Percentiles rank a stretch among this genome's conserved stretches.
These are phyloP conservation scores for Chlamydotis undulata DNA, from an alignment of 2,113 vertebrate species.

Conservation along the genomic window DNA sequence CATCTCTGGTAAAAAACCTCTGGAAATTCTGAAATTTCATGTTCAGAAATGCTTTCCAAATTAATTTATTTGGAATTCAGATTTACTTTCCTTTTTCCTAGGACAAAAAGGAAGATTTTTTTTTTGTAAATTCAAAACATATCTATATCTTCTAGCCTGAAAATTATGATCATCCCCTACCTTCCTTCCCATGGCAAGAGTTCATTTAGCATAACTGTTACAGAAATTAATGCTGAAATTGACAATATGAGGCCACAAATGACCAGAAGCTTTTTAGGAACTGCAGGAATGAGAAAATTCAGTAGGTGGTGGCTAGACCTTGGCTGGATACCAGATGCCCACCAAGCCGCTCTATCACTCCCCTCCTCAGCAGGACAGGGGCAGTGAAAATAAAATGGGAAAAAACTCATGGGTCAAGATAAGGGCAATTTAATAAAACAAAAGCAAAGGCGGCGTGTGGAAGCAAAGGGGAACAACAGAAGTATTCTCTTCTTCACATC, in stretches of 20 bases:
- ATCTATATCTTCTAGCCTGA: neutral
- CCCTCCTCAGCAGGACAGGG: neutral
- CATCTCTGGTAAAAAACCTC: neutral
- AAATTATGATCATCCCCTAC: neutral
- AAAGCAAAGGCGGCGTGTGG: accelerated
- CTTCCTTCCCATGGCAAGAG: neutral
- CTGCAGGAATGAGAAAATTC: neutral
- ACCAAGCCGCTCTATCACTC: neutral
- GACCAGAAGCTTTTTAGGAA: neutral
- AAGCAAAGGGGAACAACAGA: neutral
- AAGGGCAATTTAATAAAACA: neutral
- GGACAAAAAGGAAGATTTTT: neutral
- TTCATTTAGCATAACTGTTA: neutral
- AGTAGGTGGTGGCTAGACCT: neutral
- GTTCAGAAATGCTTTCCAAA: neutral
- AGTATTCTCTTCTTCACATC: neutral
- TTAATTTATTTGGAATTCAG: neutral
- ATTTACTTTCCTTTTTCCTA: neutral
- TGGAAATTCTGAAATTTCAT: neutral
- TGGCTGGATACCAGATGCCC: neutral
- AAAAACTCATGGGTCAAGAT: neutral
- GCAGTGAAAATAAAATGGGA: neutral
- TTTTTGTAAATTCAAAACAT: neutral
- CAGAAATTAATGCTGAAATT: neutral
- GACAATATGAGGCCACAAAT: neutral